These are phyloP conservation scores for Mus caroli DNA, from an alignment of 2,797 vertebrate genomes.

Conservation along the genomic window DNA sequence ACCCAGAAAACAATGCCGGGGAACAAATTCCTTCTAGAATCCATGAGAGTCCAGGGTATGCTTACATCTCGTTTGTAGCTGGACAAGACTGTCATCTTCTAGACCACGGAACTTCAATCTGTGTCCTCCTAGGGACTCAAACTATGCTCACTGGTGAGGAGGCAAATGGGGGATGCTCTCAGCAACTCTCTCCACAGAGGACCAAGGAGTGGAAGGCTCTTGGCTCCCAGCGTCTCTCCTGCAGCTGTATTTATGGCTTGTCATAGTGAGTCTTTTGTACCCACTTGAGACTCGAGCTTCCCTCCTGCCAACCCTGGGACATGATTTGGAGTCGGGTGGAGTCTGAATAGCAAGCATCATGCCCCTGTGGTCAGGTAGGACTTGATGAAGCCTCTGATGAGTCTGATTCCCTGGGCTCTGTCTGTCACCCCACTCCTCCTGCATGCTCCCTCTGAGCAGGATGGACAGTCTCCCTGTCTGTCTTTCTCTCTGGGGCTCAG, in stretches of 20 bases:
- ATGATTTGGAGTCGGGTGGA: not conserved
- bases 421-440: not conserved
- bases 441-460: not conserved
- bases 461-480: not conserved
- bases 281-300: accelerated
- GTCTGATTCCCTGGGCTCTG: not conserved
- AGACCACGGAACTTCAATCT: accelerated
- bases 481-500: not conserved
- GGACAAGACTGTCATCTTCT: accelerated
- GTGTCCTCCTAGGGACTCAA: accelerated
- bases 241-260: not conserved
- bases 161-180: accelerated
- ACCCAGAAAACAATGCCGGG: not conserved
- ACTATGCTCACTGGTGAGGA: too few species aligned
- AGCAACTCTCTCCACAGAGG: not conserved
- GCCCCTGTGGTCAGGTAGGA: not conserved
- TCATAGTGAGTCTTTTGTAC: not conserved
- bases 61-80: not conserved
- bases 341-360: too few species aligned
- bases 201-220: not conserved
- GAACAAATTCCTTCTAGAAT: not conserved
- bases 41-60: not conserved
- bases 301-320: not conserved
- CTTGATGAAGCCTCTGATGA: accelerated
- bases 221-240: not conserved